Conservation (phyloP, 37 sponge, comb jelly and placozoan genomes). For the Halisarca cf. caerulea region DNA sequence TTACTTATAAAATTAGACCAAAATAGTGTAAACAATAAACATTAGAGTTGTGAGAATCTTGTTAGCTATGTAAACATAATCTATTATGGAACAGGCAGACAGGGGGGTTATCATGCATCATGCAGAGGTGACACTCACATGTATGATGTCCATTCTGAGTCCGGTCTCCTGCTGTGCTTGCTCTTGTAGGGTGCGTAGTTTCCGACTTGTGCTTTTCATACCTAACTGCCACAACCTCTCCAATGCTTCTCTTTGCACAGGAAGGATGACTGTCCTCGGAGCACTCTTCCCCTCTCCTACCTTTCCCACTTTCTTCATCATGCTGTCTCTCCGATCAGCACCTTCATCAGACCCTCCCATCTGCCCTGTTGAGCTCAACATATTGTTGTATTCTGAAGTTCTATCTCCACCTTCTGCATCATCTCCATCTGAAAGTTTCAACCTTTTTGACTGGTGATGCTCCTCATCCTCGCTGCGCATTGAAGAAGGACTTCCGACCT, state of each 20-base stretch:
- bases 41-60: neutral
- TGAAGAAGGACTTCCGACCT: constrained; percentile 3
- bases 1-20: constrained; percentile 26
- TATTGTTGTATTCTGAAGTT: neutral
- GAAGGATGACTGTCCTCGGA: constrained; percentile 58
- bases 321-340: neutral
- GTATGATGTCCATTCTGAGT: constrained; percentile 60
- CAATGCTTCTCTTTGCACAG: constrained; percentile 54
- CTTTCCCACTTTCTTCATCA: neutral
- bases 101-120: too few relatives aligned
- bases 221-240: constrained; percentile 66
- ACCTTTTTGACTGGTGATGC: neutral
- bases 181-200: constrained; percentile 56
- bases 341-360: neutral
- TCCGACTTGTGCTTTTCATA: constrained; percentile 67
- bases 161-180: constrained; percentile 69
- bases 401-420: neutral
- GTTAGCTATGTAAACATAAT: neutral
- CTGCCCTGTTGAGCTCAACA: too few relatives aligned
- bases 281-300: constrained; percentile 17
- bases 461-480: neutral
- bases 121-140: constrained; percentile 35
- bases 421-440: neutral
- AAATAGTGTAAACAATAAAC: constrained; percentile 6
- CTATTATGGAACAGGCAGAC: too few relatives aligned